Conservation (phyloP, 2,888 invertebrate species). For the Archaeoteleia sp. region DNA sequence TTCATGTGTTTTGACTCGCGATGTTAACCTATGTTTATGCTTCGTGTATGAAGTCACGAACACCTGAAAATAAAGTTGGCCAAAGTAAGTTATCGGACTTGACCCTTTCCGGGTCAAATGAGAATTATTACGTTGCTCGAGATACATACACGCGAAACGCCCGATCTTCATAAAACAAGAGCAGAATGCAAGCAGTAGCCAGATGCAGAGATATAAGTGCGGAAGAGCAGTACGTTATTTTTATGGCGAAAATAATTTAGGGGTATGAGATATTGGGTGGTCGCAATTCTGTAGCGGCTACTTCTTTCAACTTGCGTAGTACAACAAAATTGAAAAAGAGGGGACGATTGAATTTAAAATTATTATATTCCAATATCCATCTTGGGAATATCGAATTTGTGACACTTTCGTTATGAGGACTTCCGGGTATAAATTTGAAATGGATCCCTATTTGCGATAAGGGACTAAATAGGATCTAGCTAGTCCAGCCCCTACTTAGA, state of each 20-base stretch:
- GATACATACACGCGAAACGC: slow-evolving; percentile 4
- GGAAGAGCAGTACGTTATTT: slow-evolving; percentile 26
- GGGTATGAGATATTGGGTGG: too few species aligned
- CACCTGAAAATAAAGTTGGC: slow-evolving; percentile 40
- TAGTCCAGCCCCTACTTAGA: too few species aligned
- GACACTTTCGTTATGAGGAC: too few species aligned
- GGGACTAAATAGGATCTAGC: too few species aligned
- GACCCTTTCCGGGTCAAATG: slow-evolving; percentile 31
- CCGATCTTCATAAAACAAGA: slow-evolving; percentile 11
- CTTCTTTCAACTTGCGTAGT: too few species aligned
- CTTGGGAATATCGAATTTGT: too few species aligned
- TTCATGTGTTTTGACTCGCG: slow-evolving; percentile 16
- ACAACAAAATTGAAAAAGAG: slow-evolving; percentile 23
- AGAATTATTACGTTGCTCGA: slow-evolving; percentile 39
- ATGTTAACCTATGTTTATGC: slow-evolving; percentile 3
- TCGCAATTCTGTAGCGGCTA: too few species aligned
- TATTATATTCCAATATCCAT: too few species aligned
- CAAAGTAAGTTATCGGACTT: slow-evolving; percentile 42
- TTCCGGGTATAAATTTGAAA: too few species aligned
- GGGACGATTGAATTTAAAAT: too few species aligned
- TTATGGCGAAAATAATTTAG: slow-evolving; percentile 21
- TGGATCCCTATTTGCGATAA: too few species aligned
- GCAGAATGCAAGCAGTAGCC: slow-evolving; percentile 29
- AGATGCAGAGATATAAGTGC: slow-evolving; percentile 23
- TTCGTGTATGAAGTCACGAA: slow-evolving; percentile 6